Conservation (phyloP, 2,888 invertebrate species). For the Spilarctia lutea region DNA sequence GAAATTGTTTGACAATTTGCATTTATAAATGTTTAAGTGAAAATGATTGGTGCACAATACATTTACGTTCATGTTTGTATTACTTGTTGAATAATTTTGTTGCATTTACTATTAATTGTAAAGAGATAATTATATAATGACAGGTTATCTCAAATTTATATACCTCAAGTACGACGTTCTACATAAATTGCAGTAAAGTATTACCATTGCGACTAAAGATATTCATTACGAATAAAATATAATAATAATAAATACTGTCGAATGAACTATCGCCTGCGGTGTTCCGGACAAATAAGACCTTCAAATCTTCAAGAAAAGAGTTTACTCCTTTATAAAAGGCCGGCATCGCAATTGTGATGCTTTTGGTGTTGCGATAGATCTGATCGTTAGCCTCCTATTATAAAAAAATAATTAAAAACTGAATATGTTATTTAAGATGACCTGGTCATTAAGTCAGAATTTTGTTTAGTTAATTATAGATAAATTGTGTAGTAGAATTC, state of each 20-base stretch:
- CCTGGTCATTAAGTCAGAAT: slow-evolving; percentile 30
- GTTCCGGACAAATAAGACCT: too few relatives aligned
- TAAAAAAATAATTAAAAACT: background rate
- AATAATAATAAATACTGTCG: too few relatives aligned
- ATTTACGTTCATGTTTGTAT: slow-evolving; percentile 49
- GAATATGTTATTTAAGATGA: slow-evolving; percentile 21
- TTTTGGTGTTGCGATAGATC: too few relatives aligned
- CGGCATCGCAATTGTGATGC: too few relatives aligned
- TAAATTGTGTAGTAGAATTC: slow-evolving; percentile 55
- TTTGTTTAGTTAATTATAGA: slow-evolving; percentile 53
- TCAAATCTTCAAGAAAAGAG: too few relatives aligned
- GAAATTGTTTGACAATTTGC: slow-evolving; percentile 73
- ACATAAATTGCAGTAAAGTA: background rate
- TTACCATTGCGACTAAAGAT: background rate
- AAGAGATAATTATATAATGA: slow-evolving; percentile 14
- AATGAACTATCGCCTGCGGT: too few relatives aligned
- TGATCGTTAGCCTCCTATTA: too few relatives aligned
- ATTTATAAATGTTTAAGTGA: slow-evolving; percentile 51
- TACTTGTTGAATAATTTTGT: slow-evolving; percentile 55
- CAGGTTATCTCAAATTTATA: slow-evolving; percentile 31
- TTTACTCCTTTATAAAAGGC: too few relatives aligned
- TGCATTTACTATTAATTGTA: slow-evolving; percentile 66
- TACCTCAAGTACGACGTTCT: background rate
- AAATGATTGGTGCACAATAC: slow-evolving; percentile 63
- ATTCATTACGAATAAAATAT: background rate